Evolutionary conservation across 2,797 vertebrate species (phyloP).

Genomic region (Carcharodon carcharias): DNA sequence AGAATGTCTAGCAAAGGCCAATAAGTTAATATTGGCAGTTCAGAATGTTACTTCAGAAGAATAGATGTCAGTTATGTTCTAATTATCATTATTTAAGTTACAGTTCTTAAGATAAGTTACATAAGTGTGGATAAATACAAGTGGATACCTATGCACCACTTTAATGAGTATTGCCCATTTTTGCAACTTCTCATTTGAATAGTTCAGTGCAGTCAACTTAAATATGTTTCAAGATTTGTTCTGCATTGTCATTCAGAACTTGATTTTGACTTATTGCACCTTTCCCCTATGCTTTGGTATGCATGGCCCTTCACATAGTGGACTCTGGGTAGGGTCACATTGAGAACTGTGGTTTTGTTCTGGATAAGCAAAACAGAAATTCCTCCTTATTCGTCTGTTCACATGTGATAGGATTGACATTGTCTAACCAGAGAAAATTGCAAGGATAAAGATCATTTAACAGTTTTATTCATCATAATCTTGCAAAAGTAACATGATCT

Average conservation of each 20-base stretch:
- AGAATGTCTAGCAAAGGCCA: background rate
- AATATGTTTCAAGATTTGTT: background rate
- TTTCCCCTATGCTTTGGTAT: background rate
- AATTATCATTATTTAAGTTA: background rate
- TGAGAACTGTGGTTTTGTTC: background rate
- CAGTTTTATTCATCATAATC: background rate
- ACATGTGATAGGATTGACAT: background rate
- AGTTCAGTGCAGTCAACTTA: background rate
- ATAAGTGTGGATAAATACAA: background rate
- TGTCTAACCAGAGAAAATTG: background rate
- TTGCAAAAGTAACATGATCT: background rate
- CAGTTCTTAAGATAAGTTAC: background rate
- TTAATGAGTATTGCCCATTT: background rate
- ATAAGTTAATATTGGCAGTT: background rate
- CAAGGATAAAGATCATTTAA: conserved; percentile 17
- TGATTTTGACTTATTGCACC: background rate
- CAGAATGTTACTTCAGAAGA: background rate
- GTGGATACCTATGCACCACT: background rate
- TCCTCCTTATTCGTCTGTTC: background rate
- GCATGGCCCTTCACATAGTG: background rate
- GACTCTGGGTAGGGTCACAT: background rate
- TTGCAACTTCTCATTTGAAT: background rate
- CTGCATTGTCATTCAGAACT: background rate
- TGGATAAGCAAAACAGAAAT: background rate
- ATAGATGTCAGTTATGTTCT: background rate